These are phyloP conservation scores for Lathamus discolor DNA, from an alignment of 2,113 vertebrate genomes.

Conservation along the genomic window DNA sequence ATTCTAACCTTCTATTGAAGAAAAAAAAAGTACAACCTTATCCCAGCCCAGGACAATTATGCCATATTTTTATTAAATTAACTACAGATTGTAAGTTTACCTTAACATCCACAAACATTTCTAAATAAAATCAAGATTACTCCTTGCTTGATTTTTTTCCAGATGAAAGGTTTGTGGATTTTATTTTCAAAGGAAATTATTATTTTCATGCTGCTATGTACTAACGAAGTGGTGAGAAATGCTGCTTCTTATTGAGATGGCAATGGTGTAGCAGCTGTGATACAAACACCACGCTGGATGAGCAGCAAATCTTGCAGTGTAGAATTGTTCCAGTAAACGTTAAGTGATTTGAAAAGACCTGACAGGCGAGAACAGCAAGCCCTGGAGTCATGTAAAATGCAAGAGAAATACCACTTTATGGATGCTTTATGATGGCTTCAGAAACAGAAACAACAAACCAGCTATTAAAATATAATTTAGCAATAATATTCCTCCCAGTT, in stretches of 20 bases:
- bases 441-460: slow-evolving; percentile 76
- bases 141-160: slow-evolving; percentile 25
- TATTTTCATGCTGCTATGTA: slow-evolving; percentile 53
- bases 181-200: slow-evolving; percentile 56
- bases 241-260: slow-evolving; percentile 64
- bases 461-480: slow-evolving; percentile 68
- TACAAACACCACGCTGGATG: slow-evolving; percentile 74
- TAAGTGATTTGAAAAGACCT: slow-evolving; percentile 89
- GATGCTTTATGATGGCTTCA: slow-evolving; percentile 67
- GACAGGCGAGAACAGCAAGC: slow-evolving; percentile 92
- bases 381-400: slow-evolving; percentile 94
- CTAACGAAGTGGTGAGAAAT: slow-evolving; percentile 60
- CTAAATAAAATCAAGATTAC: slow-evolving; percentile 28
- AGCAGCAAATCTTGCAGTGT: slow-evolving; percentile 78
- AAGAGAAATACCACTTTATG: slow-evolving; percentile 84
- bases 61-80: slow-evolving; percentile 28
- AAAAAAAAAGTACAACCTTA: neutral
- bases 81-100: neutral
- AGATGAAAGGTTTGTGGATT: slow-evolving; percentile 30
- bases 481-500: slow-evolving; percentile 50
- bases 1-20: slow-evolving; percentile 38
- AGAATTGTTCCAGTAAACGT: slow-evolving; percentile 84
- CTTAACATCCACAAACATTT: slow-evolving; percentile 38
- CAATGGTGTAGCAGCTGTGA: slow-evolving; percentile 75
- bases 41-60: slow-evolving; percentile 10